Percentiles rank a stretch among this genome's conserved stretches.
Evolutionary conservation across 53 echinoderm and acorn worm genomes (phyloP).

Genomic region (Mesocentrotus franciscanus): DNA sequence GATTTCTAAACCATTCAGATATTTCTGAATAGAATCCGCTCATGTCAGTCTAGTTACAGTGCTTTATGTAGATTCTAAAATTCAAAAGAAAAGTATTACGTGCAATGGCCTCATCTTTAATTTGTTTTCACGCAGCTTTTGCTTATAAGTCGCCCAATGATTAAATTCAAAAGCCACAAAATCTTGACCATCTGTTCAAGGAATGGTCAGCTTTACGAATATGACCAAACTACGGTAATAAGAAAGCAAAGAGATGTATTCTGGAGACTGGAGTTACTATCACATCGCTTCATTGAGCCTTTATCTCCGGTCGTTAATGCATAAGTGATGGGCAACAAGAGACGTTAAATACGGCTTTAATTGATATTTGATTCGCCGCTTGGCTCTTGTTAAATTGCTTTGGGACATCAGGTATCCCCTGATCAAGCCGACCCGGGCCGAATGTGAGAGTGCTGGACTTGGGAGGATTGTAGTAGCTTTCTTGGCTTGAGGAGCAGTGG

Average conservation of each 20-base stretch:
- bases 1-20: background rate
- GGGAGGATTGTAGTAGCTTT: background rate
- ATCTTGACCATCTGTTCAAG: background rate
- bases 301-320: conserved; percentile 46
- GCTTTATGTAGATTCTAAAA: background rate
- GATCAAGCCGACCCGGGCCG: background rate
- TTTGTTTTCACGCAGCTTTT: background rate
- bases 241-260: background rate
- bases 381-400: conserved; percentile 30
- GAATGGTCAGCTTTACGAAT: background rate
- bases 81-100: background rate
- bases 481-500: background rate
- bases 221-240: background rate
- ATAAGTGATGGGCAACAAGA: conserved; percentile 9
- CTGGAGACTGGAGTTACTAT: background rate
- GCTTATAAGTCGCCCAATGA: background rate
- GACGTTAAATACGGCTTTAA: background rate
- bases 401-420: background rate
- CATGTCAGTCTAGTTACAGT: background rate
- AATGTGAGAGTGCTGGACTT: background rate
- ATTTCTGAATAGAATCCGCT: background rate
- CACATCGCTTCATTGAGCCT: background rate
- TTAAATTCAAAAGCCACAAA: background rate
- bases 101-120: background rate
- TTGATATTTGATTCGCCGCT: conserved; percentile 14